A percentile compares a stretch with the other conserved stretches of the same genome.
These are phyloP conservation scores for Glomeris maerens DNA, from an alignment of 1,140 invertebrate genomes.

Conservation along the genomic window DNA sequence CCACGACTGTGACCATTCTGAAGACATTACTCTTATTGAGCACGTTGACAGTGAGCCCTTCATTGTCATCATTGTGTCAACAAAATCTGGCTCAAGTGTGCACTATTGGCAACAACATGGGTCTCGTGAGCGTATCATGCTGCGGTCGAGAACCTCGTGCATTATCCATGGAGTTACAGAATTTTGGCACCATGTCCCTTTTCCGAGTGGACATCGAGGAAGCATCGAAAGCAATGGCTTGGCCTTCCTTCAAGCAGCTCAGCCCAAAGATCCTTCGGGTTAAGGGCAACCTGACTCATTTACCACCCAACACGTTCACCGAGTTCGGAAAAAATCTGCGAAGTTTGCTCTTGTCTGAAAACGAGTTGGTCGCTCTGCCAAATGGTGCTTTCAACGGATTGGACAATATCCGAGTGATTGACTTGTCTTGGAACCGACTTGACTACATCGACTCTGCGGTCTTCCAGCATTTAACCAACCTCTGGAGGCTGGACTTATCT, in stretches of 20 bases:
- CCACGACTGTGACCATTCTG: no score
- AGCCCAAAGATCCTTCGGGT: conserved; percentile 9
- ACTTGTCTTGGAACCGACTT: conserved; percentile 4
- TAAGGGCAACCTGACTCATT: neutral
- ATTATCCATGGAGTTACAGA: no score
- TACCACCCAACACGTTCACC: conserved; percentile 2
- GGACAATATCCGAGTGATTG: neutral
- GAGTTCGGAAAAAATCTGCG: conserved; percentile 2
- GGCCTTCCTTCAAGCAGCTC: neutral
- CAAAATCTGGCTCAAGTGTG: no score
- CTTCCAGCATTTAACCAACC: conserved; percentile 1
- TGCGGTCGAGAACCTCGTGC: no score
- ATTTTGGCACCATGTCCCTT: no score
- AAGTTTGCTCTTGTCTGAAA: conserved; percentile 5
- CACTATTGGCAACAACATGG: no score
- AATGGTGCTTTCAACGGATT: conserved; percentile 6
- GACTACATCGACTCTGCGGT: neutral
- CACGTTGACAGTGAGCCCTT: no score
- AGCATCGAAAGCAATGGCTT: neutral
- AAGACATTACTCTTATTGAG: no score
- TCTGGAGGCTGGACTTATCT: conserved; percentile 5
- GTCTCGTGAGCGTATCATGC: no score
- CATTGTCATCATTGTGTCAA: no score
- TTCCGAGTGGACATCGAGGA: conserved; percentile 7
- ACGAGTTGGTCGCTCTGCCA: neutral